Base-by-base conservation (phyloP, 2,113 vertebrate species). In the Saguinus midas region DNA sequence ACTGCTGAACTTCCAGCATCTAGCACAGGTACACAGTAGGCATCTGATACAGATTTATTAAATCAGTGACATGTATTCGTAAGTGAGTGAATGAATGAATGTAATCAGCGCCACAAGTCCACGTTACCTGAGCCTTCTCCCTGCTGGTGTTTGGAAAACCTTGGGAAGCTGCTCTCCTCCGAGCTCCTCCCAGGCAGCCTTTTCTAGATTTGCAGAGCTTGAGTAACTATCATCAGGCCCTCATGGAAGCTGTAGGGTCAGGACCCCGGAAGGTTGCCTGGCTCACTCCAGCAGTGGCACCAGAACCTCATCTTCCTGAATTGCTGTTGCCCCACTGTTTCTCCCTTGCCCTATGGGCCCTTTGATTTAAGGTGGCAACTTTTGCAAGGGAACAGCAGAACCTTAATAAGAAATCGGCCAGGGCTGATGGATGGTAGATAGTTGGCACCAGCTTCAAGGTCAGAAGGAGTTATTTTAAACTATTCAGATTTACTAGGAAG, bases 311-410 rank as follows among this genome's bases (percentile, higher is more conserved):
- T 80, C 80, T 80, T 89, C 86, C 89, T 21, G 79, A 72, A 94
- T 84, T 64, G 61, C 66, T 61, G 23, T 76, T 8, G 0, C 87
- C 83, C 91, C 0, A 2, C 89, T 37, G 40, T 85, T 91, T 83
- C 92, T 93, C 61, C 72, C 89, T 93, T 73, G 88, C 80, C 95
- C 92, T 58, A 87, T 61, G 23, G 2, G 75, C 80, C 94, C 61
- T 78, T 92, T 97, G 96, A 98, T 98, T 98, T 98, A 98, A 96
- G 96, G 94, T 92, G 92, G 92, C 1, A 32, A 92, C 96, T 97
- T 96, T 92, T 96, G 87, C 96, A 76, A 87, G 83, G 89, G 90
- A 97, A 95, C 73, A 76, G 95, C 64, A 72, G 91, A 96, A 94
- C 97, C 92, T 97, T 97, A 96, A 96, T 89, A 97, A 95, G 96